Evolutionary conservation across 53 echinoderm and acorn worm species (phyloP).

Genomic region (Actinopyga echinites): DNA sequence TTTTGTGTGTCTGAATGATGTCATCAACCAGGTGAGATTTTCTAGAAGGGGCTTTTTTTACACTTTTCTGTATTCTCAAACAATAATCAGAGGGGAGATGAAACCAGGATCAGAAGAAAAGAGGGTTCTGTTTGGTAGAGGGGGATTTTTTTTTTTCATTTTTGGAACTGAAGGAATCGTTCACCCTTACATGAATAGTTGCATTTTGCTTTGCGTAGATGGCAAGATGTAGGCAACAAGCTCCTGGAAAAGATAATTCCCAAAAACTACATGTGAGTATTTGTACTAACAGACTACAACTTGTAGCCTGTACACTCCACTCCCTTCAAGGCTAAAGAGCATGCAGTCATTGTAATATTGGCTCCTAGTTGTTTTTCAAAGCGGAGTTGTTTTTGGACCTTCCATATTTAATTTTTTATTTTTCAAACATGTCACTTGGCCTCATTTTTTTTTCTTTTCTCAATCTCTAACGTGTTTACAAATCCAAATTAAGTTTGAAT

Average conservation of each 20-base stretch:
- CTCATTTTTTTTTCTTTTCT: slow-evolving; percentile 15
- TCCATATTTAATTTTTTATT: slow-evolving; percentile 17
- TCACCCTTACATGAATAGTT: slow-evolving; percentile 29
- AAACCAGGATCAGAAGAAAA: no score
- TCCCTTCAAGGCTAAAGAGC: slow-evolving; percentile 12
- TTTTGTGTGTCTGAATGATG: no score
- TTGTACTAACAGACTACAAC: slow-evolving; percentile 20
- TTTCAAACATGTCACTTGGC: slow-evolving; percentile 36
- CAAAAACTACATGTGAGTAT: slow-evolving; percentile 99
- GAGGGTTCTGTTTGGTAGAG: no score
- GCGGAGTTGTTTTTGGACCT: slow-evolving; percentile 34
- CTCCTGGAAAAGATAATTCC: slow-evolving; percentile 97
- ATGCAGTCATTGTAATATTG: slow-evolving; percentile 17
- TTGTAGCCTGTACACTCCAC: slow-evolving; percentile 15
- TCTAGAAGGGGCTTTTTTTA: no score
- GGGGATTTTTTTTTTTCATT: no score
- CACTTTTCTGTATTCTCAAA: no score
- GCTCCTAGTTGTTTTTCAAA: slow-evolving; percentile 32
- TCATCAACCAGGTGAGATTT: no score
- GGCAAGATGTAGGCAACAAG: slow-evolving; percentile 95
- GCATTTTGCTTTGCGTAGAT: slow-evolving; percentile 73
- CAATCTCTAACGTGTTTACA: slow-evolving; percentile 7
- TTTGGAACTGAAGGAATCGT: no score
- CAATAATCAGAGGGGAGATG: no score
- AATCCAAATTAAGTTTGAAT: background rate